A percentile compares a stretch with the other conserved stretches of the same genome.
These are phyloP conservation scores for Nixonia krombeini DNA, from an alignment of 1,140 invertebrate genomes.

Conservation along the genomic window DNA sequence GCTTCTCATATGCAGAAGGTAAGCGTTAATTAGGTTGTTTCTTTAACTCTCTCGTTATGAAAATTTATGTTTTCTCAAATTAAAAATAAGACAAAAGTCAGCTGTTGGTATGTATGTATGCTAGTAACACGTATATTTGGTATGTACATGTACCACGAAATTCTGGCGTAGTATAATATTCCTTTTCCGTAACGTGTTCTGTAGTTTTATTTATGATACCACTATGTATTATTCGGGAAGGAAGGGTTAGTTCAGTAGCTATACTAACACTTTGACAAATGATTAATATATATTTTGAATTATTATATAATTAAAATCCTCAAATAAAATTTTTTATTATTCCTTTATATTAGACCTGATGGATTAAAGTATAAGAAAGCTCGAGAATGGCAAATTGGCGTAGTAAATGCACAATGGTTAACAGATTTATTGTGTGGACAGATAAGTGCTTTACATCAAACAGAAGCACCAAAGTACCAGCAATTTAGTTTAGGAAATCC, in stretches of 20 bases:
- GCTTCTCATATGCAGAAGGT: conserved; percentile 77
- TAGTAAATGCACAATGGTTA: conserved; percentile 95
- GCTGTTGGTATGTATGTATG: too few species aligned
- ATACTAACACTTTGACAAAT: too few species aligned
- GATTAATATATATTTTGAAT: too few species aligned
- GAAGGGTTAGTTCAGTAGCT: too few species aligned
- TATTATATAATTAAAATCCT: too few species aligned
- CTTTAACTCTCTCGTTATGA: conserved; percentile 2
- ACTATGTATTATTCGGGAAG: too few species aligned
- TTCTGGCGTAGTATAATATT: too few species aligned
- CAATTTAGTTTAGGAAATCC: conserved; percentile 85
- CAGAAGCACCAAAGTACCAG: conserved; percentile 88
- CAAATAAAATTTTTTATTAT: conserved; percentile 19
- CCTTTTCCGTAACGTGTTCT: too few species aligned
- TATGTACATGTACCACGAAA: too few species aligned
- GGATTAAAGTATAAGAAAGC: conserved; percentile 92
- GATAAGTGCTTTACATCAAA: conserved; percentile 84
- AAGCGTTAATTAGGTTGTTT: too few species aligned
- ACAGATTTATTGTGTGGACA: conserved; percentile 94
- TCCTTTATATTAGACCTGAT: conserved; percentile 77
- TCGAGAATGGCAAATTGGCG: conserved; percentile 87
- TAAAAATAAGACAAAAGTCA: neutral
- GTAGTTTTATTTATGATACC: too few species aligned
- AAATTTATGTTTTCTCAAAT: conserved; percentile 3
- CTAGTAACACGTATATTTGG: too few species aligned